phyloP scores from a whole-genome alignment of 2,797 vertebrate genomes.

The Phaenicophaeus curvirostris region DNA sequence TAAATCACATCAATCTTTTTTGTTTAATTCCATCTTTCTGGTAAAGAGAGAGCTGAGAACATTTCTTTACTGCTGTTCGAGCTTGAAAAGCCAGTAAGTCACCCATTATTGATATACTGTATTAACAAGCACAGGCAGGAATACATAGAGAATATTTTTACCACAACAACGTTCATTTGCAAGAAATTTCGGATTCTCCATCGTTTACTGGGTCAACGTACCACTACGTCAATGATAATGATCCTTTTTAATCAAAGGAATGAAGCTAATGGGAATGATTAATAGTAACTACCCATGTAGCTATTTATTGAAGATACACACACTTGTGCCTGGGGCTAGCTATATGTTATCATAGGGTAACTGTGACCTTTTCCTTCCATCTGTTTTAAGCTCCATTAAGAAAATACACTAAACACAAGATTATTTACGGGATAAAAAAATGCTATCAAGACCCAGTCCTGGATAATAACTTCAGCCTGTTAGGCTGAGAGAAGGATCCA shows the following conservation, averaged over 20 bases:
- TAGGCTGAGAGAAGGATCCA: neutral
- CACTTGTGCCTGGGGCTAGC: neutral
- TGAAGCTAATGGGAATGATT: neutral
- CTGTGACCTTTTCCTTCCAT: neutral
- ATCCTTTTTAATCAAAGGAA: constrained; percentile 3
- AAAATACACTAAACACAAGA: neutral
- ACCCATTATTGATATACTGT: neutral
- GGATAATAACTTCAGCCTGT: neutral
- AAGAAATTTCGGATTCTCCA: constrained; percentile 10
- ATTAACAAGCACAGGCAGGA: neutral
- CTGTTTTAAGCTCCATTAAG: neutral
- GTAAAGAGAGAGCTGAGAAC: neutral
- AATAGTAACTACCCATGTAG: neutral
- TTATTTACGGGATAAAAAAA: neutral
- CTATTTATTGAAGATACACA: neutral
- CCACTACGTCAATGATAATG: neutral
- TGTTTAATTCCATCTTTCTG: neutral
- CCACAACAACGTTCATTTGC: neutral
- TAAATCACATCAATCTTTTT: neutral
- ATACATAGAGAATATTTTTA: neutral
- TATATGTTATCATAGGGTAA: neutral
- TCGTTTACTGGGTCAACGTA: neutral
- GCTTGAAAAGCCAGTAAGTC: neutral
- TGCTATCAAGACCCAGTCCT: neutral
- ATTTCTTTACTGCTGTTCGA: neutral